Evolutionary conservation across 1,140 invertebrate species (phyloP).

Genomic region (Drosophila pachea): DNA sequence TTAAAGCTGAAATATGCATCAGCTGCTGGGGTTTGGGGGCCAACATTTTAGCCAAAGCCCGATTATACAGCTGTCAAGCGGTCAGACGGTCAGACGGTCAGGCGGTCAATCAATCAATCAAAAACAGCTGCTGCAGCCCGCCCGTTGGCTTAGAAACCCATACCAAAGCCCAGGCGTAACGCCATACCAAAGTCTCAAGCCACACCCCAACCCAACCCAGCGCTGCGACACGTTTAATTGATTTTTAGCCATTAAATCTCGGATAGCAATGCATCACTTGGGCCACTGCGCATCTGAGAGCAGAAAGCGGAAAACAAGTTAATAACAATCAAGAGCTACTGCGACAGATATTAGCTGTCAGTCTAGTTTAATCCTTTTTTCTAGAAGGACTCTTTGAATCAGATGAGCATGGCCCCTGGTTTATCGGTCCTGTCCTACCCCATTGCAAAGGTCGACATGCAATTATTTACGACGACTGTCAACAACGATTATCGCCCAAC

Average conservation of each 20-base stretch:
- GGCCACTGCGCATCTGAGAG: background rate
- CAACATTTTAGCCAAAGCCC: background rate
- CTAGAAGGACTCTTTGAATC: no score
- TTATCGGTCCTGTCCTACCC: no score
- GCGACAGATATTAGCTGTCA: background rate
- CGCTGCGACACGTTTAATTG: slow-evolving; percentile 52
- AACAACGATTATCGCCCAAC: slow-evolving; percentile 11
- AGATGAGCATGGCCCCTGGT: no score
- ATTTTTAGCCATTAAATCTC: slow-evolving; percentile 65
- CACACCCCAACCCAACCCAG: slow-evolving; percentile 19
- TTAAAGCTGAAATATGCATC: slow-evolving; percentile 7
- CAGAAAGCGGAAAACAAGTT: slow-evolving; percentile 32
- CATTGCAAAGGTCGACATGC: no score
- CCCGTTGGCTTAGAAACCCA: slow-evolving; percentile 6
- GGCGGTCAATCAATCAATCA: slow-evolving; percentile 33
- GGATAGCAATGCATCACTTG: background rate
- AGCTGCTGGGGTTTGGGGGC: background rate
- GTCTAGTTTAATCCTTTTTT: background rate
- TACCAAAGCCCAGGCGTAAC: no score
- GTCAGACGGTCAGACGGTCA: slow-evolving; percentile 20
- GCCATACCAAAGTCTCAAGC: slow-evolving; percentile 10
- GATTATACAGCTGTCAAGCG: slow-evolving; percentile 10
- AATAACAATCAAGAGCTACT: slow-evolving; percentile 16
- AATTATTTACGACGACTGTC: no score
- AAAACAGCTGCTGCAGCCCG: slow-evolving; percentile 18